A percentile compares a stretch with the other conserved stretches of the same genome.
These are phyloP conservation scores for Galeopterus variegatus DNA, from an alignment of 2,113 vertebrate species.

Conservation along the genomic window DNA sequence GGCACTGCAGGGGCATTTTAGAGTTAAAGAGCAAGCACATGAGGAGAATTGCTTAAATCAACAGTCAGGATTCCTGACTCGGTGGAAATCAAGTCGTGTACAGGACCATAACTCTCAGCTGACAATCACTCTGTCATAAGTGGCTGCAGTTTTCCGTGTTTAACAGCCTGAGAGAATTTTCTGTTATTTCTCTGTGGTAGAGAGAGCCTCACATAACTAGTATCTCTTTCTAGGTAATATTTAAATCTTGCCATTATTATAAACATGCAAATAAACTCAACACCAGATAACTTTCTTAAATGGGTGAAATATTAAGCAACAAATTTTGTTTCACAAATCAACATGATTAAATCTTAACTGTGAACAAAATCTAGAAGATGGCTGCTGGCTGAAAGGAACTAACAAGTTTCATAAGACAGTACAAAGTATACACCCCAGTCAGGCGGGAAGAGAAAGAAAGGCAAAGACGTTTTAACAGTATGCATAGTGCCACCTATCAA, in stretches of 20 bases:
- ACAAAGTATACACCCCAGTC: too few species aligned
- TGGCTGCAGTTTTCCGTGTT: background rate
- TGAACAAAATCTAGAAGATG: background rate
- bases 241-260: background rate
- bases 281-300: background rate
- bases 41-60: background rate
- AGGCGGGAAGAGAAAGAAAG: background rate
- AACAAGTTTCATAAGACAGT: background rate
- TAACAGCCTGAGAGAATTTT: background rate
- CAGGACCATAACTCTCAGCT: background rate
- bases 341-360: background rate
- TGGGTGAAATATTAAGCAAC: background rate
- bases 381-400: background rate
- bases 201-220: background rate
- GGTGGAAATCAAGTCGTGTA: background rate
- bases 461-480: background rate
- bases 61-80: background rate
- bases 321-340: background rate
- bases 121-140: background rate
- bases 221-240: background rate
- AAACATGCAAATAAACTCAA: constrained; percentile 8
- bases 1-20: background rate
- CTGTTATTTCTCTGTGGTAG: background rate
- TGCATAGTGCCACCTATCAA: background rate
- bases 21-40: background rate